These are phyloP conservation scores for Corticium candelabrum DNA, from an alignment of 37 sponge, comb jelly and placozoan genomes.

Conservation along the genomic window DNA sequence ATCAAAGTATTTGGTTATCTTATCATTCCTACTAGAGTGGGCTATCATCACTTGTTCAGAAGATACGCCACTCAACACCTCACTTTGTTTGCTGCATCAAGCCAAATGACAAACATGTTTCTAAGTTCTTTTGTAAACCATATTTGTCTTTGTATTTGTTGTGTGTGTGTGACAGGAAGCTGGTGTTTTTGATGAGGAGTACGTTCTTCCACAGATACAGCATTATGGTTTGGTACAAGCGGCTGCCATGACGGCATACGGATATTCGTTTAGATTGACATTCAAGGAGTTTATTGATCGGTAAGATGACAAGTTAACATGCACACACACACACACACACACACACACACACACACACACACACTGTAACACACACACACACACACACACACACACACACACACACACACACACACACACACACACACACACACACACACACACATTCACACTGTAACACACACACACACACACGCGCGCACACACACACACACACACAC, in stretches of 20 bases:
- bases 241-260: neutral
- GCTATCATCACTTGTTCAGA: neutral
- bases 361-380: no score
- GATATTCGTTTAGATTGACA: neutral
- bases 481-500: no score
- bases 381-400: no score
- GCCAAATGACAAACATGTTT: neutral
- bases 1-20: no score
- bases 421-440: no score
- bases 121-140: neutral
- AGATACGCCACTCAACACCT: neutral
- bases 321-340: no score
- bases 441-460: no score
- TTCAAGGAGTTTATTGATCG: neutral
- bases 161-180: neutral
- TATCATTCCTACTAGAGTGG: neutral
- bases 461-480: no score
- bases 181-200: neutral
- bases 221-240: neutral
- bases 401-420: no score
- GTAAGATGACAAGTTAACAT: no score
- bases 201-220: neutral
- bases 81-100: neutral
- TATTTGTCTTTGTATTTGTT: neutral
- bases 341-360: no score